Conservation (phyloP, 2,113 vertebrate genomes). For the Colaptes auratus region DNA sequence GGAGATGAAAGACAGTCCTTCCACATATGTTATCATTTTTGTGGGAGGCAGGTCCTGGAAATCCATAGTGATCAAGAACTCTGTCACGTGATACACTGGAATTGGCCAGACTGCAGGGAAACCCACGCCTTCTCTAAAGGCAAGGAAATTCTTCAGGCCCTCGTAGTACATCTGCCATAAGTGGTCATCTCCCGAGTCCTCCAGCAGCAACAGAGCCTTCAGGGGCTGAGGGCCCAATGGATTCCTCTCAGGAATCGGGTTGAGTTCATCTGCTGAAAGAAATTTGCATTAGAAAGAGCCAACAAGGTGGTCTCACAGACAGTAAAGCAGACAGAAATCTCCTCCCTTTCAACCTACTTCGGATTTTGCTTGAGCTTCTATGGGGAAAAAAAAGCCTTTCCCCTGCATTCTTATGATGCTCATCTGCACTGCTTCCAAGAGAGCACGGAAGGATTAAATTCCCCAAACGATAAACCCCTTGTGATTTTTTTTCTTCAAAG, state of each 20-base stretch:
- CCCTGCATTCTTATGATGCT: not conserved
- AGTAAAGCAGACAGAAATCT: not conserved
- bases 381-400: not conserved
- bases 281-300: not conserved
- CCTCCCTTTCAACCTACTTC: not conserved
- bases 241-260: not conserved
- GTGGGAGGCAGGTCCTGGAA: not conserved
- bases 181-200: not conserved
- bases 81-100: constrained; percentile 9
- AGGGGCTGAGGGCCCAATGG: constrained; percentile 19
- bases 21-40: constrained; percentile 13
- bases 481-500: not conserved
- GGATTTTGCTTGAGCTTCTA: not conserved
- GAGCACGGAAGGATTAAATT: not conserved
- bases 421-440: not conserved
- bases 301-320: not conserved
- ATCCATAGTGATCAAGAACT: not conserved
- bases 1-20: constrained; percentile 44
- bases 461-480: fast-evolving
- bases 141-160: constrained; percentile 7
- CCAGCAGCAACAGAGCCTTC: not conserved
- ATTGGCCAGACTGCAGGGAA: constrained; percentile 25
- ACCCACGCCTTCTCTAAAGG: not conserved
- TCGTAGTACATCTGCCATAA: constrained; percentile 18
- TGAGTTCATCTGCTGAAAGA: not conserved